These are phyloP conservation scores for Bucorvus abyssinicus DNA, from an alignment of 2,797 vertebrate genomes.

Conservation along the genomic window DNA sequence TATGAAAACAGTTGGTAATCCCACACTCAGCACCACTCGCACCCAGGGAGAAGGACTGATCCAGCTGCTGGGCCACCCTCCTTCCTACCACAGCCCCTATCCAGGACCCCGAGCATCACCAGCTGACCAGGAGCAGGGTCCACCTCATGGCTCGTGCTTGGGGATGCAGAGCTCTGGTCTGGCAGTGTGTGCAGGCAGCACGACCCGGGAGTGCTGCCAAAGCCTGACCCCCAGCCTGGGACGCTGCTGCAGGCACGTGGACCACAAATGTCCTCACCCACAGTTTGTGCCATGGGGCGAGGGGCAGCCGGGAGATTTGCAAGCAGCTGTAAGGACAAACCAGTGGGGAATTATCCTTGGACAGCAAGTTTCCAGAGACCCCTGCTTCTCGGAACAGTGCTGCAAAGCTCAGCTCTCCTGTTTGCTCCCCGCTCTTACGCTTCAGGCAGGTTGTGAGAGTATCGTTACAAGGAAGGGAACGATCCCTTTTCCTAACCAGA, in stretches of 20 bases:
- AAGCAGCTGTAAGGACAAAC: background rate
- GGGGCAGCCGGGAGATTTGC: background rate
- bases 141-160: fast-evolving
- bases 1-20: background rate
- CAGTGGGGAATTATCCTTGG: background rate
- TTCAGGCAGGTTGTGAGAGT: fast-evolving
- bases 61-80: background rate
- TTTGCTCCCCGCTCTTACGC: background rate
- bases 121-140: fast-evolving
- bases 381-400: background rate
- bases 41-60: background rate
- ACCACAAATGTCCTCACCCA: background rate
- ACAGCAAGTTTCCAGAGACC: background rate
- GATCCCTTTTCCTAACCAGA: background rate
- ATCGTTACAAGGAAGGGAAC: fast-evolving
- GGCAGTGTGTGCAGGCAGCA: background rate
- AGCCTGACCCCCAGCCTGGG: background rate
- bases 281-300: fast-evolving
- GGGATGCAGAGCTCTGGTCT: background rate
- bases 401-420: background rate
- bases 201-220: fast-evolving
- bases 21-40: background rate
- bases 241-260: background rate
- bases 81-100: background rate
- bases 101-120: background rate